Evolutionary conservation across 2,888 invertebrate genomes (phyloP), one percentile per base, ranked within the genome.

Genomic region (Phengaris alcon): DNA sequence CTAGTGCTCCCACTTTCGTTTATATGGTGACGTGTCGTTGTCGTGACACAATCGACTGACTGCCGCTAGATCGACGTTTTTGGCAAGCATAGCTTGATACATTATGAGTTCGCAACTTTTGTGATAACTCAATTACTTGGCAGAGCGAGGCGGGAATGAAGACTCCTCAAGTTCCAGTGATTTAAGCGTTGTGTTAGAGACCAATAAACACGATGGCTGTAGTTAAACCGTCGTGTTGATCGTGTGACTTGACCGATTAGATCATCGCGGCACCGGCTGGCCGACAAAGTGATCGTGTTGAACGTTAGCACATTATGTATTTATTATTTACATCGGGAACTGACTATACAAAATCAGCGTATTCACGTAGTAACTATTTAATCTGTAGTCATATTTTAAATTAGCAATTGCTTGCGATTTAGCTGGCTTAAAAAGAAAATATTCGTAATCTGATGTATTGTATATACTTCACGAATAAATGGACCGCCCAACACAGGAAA

Each of bases 1-100:
- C 59, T 46, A 52, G 76, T 55, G 77, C 74, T 75, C 9, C 48
- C 69, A 76, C 78, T 77, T 78, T 77, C 77, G 76, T 75, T 77
- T 77, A 76, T 77, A 74, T 73, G 35, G 74, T 44, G 77, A 54
- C 4, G 68, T 44, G 77, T 51, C 6, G 68, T 76, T 76, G 77
- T 51, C 6, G 68, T 76, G 75, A 55, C 73, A 75, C 69, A 72
- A 77, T 77, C 73, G 10, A 76, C 59, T 22, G 35, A 64, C 59
- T 75, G 70, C 69, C 35, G 15, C 48, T 75, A 55, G 22, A 75
- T 76, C 15, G 55, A 73, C 51, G 44, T 68, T 76, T 74, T 73
- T 75, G 73, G 74, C 74, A 76, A 64, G 69, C n/a, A 9, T 9
- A n/a, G 8, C 48, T 46, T 10, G 64, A 64, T 64, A 64, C 44